Evolutionary conservation across 2,797 vertebrate genomes (phyloP), one percentile per base, ranked within the genome.

Genomic region (Micromesistius poutassou): DNA sequence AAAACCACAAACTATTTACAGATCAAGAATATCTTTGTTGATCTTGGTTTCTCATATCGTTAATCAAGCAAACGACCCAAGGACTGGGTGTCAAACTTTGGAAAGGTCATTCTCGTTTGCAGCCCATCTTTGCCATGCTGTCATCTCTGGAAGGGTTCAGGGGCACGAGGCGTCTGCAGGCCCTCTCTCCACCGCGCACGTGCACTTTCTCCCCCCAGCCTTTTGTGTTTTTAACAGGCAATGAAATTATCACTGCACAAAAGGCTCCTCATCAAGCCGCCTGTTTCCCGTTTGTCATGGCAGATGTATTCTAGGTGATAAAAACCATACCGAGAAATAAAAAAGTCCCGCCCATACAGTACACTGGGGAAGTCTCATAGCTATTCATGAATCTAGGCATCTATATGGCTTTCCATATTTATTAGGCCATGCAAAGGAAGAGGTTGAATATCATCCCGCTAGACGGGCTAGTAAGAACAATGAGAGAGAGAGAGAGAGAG

Each of bases 191-290:
- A 8, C 28, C 73, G 8, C 28, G 55, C 73, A 16, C 28, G 40
- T 33, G 31, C 66, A 12, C 66, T 30, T 28, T 12, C 35, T 42
- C n/a, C 66, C 75, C 8, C 75, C 10, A 25, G 33, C 35, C 46
- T 78, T 14, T 74, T 86, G 71, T 80, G 76, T 84, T 89, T 88
- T 90, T 90, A 78, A 80, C 74, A 80, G 74, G 30, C 83, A 62
- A 30, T 86, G 83, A 81, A 87, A 85, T 82, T 71, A 80, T 78
- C 71, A 40, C 83, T 68, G 40, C 77, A 81, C 81, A 82, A 78
- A 85, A 76, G 42, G 62, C 76, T 82, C 70, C 79, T 85, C 73
- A 77, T 88, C 78, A 80, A 82, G 76, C 76, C 71, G 84, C 82
- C 83, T 80, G 74, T 81, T 79, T 46, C 70, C 36, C 75, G 70